Evolutionary conservation across 1,140 invertebrate genomes (phyloP).

Genomic region (Philopotamus ludificatus): DNA sequence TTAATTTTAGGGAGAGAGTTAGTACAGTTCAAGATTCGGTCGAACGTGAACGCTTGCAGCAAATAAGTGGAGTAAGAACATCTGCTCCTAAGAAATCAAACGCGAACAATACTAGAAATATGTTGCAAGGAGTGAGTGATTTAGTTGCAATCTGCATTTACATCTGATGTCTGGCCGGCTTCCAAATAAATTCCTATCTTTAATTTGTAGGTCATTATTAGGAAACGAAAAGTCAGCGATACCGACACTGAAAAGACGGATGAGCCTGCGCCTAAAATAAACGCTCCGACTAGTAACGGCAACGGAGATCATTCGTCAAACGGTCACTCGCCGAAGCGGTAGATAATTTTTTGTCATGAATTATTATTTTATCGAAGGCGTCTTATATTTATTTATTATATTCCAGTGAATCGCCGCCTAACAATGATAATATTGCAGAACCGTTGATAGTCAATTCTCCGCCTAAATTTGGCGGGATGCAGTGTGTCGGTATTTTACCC

Average conservation of each 20-base stretch:
- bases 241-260: constrained; percentile 51
- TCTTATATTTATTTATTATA: too few species aligned
- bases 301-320: too few species aligned
- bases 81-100: constrained; percentile 36
- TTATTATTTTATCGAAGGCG: neutral
- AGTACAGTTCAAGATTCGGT: constrained; percentile 74
- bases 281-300: too few species aligned
- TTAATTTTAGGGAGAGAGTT: constrained; percentile 57
- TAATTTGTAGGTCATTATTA: constrained; percentile 47
- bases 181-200: too few species aligned
- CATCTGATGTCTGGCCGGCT: too few species aligned
- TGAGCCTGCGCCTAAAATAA: constrained; percentile 40
- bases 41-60: constrained; percentile 58
- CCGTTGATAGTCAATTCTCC: too few species aligned
- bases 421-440: too few species aligned
- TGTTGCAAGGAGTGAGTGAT: constrained; percentile 53
- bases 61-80: constrained; percentile 47
- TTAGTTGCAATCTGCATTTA: too few species aligned
- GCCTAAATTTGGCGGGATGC: constrained; percentile 43
- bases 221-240: constrained; percentile 64
- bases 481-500: constrained; percentile 61
- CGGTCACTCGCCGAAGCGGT: constrained; percentile 13
- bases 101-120: constrained; percentile 55
- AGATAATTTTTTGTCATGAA: neutral
- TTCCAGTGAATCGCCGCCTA: too few species aligned